These are phyloP conservation scores for Luperina nickerlii DNA, from an alignment of 2,888 invertebrate genomes.

Conservation along the genomic window DNA sequence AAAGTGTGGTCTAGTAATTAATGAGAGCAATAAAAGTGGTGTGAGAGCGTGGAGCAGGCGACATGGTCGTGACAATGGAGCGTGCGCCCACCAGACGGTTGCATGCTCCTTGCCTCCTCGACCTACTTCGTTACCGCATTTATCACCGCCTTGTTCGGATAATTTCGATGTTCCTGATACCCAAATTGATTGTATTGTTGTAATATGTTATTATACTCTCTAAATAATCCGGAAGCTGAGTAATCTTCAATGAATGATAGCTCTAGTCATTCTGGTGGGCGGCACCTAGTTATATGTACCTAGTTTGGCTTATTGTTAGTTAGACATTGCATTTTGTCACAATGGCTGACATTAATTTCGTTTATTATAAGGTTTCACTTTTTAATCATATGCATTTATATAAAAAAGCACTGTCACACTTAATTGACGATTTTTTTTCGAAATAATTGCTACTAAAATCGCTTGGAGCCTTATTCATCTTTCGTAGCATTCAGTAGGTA, in stretches of 20 bases:
- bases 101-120: conserved; percentile 64
- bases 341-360: conserved; percentile 24
- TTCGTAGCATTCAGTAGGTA: neutral
- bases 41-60: conserved; percentile 66
- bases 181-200: conserved; percentile 81
- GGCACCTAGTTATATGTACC: conserved; percentile 35
- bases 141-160: conserved; percentile 66
- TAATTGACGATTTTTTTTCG: neutral
- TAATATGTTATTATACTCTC: conserved; percentile 50
- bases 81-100: conserved; percentile 67
- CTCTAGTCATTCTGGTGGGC: conserved; percentile 15
- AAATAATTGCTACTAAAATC: neutral
- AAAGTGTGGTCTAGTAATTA: conserved; percentile 62
- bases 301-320: conserved; percentile 19
- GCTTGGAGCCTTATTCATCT: neutral
- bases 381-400: conserved; percentile 15
- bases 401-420: conserved; percentile 11
- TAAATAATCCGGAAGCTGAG: conserved; percentile 64
- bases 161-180: conserved; percentile 76
- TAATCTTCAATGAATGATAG: conserved; percentile 61
- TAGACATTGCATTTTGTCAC: conserved; percentile 34
- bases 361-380: conserved; percentile 24
- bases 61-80: conserved; percentile 67
- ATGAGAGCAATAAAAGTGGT: conserved; percentile 68
- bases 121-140: conserved; percentile 76